Percentiles rank a stretch among this genome's conserved stretches.
phyloP scores from a whole-genome alignment of 2,797 vertebrate species.

The Pristis pectinata region DNA sequence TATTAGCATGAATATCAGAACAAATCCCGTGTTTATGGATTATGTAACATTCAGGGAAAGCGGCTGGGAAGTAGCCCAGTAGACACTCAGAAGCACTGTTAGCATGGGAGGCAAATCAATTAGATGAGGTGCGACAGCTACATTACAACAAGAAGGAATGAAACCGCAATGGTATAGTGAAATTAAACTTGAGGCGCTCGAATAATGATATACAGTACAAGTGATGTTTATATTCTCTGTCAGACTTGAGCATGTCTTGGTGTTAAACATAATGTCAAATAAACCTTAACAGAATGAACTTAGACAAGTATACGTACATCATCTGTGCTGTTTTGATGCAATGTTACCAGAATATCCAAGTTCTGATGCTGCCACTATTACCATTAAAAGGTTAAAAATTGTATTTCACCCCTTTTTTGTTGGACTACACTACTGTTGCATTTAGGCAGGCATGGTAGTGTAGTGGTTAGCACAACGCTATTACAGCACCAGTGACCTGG shows the following conservation, averaged over 20 bases:
- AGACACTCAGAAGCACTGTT: not conserved
- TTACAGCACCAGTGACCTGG: too few species aligned
- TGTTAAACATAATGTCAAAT: not conserved
- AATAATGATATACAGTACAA: not conserved
- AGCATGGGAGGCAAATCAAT: not conserved
- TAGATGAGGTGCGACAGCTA: not conserved
- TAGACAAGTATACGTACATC: not conserved
- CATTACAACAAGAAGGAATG: not conserved
- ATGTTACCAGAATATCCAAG: not conserved
- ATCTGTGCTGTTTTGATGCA: not conserved
- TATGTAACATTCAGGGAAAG: not conserved
- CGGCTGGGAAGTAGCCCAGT: not conserved
- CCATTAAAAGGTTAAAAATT: not conserved
- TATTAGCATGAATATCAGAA: not conserved
- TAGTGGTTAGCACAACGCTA: too few species aligned
- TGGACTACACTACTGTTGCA: too few species aligned
- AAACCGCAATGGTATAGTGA: not conserved
- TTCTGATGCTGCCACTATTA: not conserved
- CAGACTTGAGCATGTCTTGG: not conserved
- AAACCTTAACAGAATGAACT: not conserved
- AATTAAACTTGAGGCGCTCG: not conserved
- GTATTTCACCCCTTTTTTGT: too few species aligned
- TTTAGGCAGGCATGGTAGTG: too few species aligned
- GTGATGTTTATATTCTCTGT: not conserved
- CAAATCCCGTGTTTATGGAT: not conserved